A percentile compares a stretch with the other conserved stretches of the same genome.
phyloP scores from a whole-genome alignment of 2,888 invertebrate genomes.

The Arrhopalites spinosus region DNA sequence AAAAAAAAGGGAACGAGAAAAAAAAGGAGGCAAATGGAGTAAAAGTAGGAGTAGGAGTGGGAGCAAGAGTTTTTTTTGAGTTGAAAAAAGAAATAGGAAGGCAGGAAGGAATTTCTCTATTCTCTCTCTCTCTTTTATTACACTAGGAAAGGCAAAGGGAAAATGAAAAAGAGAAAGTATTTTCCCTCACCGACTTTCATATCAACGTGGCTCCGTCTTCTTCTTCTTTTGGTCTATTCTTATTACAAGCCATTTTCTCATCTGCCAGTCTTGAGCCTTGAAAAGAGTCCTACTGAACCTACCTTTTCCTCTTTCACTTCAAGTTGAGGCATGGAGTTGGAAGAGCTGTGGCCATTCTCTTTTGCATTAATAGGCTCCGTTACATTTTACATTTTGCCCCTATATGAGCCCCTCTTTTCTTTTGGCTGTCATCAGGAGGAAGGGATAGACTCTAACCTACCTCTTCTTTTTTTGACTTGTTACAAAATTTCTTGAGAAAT shows the following conservation, averaged over 20 bases:
- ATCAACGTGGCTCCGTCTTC: background rate
- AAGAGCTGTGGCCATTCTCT: background rate
- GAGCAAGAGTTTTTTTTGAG: too few species aligned
- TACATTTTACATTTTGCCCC: background rate
- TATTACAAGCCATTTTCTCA: background rate
- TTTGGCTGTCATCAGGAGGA: background rate
- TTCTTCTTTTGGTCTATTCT: background rate
- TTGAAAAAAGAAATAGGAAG: too few species aligned
- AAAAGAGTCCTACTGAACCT: too few species aligned
- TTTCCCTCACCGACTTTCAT: constrained; percentile 1
- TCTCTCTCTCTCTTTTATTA: background rate
- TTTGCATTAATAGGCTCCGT: background rate
- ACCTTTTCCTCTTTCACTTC: too few species aligned
- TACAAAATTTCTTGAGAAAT: too few species aligned
- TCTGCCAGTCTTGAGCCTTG: background rate
- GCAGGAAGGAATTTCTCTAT: constrained; percentile 1
- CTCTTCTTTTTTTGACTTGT: too few species aligned
- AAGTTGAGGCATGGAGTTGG: too few species aligned
- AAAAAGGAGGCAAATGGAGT: too few species aligned
- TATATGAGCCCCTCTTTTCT: background rate
- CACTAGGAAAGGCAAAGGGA: too few species aligned
- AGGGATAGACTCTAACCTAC: too few species aligned
- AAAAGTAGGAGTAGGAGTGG: too few species aligned
- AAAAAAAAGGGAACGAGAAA: too few species aligned
- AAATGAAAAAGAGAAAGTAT: background rate